Evolutionary conservation across 2,797 vertebrate genomes (phyloP).

Genomic region (Phalanger gymnotis): DNA sequence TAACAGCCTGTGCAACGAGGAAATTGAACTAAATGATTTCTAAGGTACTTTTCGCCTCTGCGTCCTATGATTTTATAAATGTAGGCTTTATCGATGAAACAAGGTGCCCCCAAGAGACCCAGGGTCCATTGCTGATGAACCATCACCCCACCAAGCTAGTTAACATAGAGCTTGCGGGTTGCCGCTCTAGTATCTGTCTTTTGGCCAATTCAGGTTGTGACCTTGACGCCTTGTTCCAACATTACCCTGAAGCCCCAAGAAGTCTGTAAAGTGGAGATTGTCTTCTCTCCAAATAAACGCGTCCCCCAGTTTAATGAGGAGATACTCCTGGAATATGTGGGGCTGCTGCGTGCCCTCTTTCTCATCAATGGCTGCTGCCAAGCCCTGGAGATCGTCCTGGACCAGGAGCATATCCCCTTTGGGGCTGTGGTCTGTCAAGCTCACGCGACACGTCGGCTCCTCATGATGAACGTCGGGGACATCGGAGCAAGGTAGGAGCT

Average conservation of each 20-base stretch:
- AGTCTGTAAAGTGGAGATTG: constrained; percentile 85
- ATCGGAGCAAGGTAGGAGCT: constrained; percentile 87
- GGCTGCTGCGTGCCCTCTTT: constrained; percentile 87
- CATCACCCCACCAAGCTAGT: background rate
- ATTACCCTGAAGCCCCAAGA: constrained; percentile 86
- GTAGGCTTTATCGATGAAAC: background rate
- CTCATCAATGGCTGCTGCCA: constrained; percentile 90
- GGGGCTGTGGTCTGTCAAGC: constrained; percentile 88
- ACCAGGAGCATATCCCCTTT: constrained; percentile 89
- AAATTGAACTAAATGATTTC: background rate
- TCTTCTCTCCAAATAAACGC: constrained; percentile 86
- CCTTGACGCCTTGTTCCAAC: constrained; percentile 83
- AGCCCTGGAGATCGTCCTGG: constrained; percentile 88
- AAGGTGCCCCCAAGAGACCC: background rate
- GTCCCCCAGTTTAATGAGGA: constrained; percentile 86
- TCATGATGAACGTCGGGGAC: constrained; percentile 90
- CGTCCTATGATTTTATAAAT: background rate
- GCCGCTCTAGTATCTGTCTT: background rate
- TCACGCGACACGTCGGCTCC: constrained; percentile 82
- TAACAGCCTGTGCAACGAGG: background rate
- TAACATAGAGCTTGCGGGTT: background rate
- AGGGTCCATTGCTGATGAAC: background rate
- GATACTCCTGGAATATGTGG: constrained; percentile 87
- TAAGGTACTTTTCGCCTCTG: background rate
- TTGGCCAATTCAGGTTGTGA: constrained; percentile 85